Evolutionary conservation across 2,888 invertebrate species (phyloP), one percentile per base, ranked within the genome.

Genomic region (Trypoxylon attenuatum): DNA sequence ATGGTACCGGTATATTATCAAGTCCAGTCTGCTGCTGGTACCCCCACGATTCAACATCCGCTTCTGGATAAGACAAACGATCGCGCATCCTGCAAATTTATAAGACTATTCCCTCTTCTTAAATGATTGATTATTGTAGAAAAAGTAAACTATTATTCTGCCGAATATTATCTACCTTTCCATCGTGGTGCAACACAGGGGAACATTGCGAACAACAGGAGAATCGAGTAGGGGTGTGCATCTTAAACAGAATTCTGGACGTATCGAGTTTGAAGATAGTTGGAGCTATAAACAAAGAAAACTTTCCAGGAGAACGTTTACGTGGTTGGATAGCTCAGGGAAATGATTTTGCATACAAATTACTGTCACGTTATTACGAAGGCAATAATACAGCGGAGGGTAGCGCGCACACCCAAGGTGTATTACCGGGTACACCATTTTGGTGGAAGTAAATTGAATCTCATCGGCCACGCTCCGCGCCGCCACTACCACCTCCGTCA

Each of bases 361-460:
- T 76, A 75, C 74, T 65, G 69, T 66, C 74, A 64, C 71, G 76
- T 69, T 74, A 74, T 77, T 73, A 72, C 71, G 60, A 65, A 62
- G 68, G 69, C 79, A 78, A 77, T 80, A 78, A 76, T 77, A 76
- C 65, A 69, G 56, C 39, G 53, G 65, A 74, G 76, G 68, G 66
- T 51, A 66, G 55, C 66, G 33, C 33, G 72, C 73, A 69, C 71
- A 71, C 74, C 72, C 73, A 69, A 75, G 77, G 71, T 75, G 73
- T 76, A 79, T 80, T 78, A 77, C 75, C 71, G 69, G 68, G 76
- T 75, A 77, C 76, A 75, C 73, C 79, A 71, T 78, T 80, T 80
- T 72, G 78, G 76, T 72, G 75, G 74, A 70, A 71, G 76, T 76
- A 79, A 80, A 80, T 80, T 80, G 79, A 80, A 80, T 79, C 78